Evolutionary conservation across 1,140 invertebrate genomes (phyloP), one percentile per base, ranked within the genome.

Genomic region (Cephus cinctus): DNA sequence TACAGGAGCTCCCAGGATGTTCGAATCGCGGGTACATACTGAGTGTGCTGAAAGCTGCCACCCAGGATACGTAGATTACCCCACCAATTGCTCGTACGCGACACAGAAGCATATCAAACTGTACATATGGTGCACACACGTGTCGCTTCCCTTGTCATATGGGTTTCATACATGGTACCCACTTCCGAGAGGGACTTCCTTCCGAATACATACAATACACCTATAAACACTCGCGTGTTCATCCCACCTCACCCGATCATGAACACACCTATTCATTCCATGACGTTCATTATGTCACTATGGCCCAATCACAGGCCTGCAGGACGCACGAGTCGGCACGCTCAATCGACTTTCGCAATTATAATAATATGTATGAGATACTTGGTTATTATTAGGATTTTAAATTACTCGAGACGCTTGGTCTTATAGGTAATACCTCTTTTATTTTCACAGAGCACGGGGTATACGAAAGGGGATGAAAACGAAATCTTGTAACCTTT

Each of bases 101-200:
- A n/a, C n/a, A n/a, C n/a, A n/a, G n/a, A n/a, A n/a, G n/a, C n/a
- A n/a, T n/a, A n/a, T n/a, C n/a, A n/a, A n/a, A n/a, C n/a, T n/a
- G n/a, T 52, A 43, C 22, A 27, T 12, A n/a, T 30, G n/a, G 22
- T 43, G 41, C 18, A 25, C 19, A 32, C 27, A 16, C 15, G 32
- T 15, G 19, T 12, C 15, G 20, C 45, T 31, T 25, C 50, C 50
- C 53, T 52, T 32, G 41, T 49, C 54, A 51, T 54, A 47, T 54
- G 46, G 54, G 54, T 49, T 43, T 61, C 58, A 57, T 63, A 63
- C 67, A 67, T 65, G 54, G 63, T 52, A 57, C 59, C n/a, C 59
- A 66, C 61, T 74, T 74, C 71, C 71, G 69, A 72, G 70, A 64
- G 61, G 56, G 54, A 74, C 70, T 73, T 74, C 68, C 68, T 71